Evolutionary conservation across 2,888 invertebrate genomes (phyloP).

Genomic region (Sarcophaga caerulescens): DNA sequence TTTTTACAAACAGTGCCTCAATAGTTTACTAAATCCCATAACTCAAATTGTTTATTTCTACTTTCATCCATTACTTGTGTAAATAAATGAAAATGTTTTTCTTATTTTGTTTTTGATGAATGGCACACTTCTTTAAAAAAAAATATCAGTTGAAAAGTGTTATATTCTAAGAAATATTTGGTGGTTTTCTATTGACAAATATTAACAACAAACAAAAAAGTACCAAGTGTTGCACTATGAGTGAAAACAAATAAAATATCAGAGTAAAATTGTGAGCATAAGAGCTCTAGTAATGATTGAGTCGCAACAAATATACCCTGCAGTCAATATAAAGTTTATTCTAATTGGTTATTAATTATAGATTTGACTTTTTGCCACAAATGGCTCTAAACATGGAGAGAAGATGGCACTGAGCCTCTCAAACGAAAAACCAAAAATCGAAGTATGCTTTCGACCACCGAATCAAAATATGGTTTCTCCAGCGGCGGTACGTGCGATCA

Average conservation of each 20-base stretch:
- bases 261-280: not conserved
- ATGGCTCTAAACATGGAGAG: not conserved
- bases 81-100: not conserved
- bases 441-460: no score
- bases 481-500: no score
- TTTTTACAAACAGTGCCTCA: not conserved
- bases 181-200: constrained; percentile 59
- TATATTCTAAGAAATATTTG: constrained; percentile 18
- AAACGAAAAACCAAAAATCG: no score
- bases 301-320: constrained; percentile 2
- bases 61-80: constrained; percentile 22
- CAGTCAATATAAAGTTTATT: not conserved
- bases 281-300: not conserved
- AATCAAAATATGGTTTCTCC: no score
- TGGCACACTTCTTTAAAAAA: not conserved
- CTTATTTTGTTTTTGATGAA: not conserved
- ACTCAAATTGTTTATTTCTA: not conserved
- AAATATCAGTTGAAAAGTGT: constrained; percentile 8
- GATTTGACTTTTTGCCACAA: not conserved
- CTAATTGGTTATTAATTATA: not conserved
- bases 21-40: not conserved
- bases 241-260: not conserved
- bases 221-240: not conserved
- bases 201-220: not conserved
- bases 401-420: not conserved